A percentile compares a stretch with the other conserved stretches of the same genome.
phyloP scores from a whole-genome alignment of 2,113 vertebrate genomes.

The Corythoichthys haematopterus region DNA sequence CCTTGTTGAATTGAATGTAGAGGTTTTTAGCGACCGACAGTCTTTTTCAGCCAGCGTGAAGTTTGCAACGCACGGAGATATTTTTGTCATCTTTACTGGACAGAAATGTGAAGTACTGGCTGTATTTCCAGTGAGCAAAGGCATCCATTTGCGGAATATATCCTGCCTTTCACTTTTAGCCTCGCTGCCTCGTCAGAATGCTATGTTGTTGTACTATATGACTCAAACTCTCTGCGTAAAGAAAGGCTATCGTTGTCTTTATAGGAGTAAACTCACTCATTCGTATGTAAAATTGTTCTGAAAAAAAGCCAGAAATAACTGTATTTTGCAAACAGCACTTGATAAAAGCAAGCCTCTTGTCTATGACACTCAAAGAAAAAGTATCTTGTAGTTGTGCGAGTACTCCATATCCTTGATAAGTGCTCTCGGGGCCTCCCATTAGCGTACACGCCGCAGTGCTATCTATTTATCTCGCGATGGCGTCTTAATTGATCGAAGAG shows the following conservation, averaged over 20 bases:
- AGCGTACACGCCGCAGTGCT: conserved; percentile 10
- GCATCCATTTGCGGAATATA: too few species aligned
- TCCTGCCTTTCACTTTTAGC: too few species aligned
- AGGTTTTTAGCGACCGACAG: too few species aligned
- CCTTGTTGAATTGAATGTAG: too few species aligned
- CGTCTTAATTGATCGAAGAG: conserved; percentile 9
- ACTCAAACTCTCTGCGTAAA: too few species aligned
- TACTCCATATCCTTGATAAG: conserved; percentile 13
- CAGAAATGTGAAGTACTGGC: too few species aligned
- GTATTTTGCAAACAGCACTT: background rate
- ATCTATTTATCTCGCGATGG: conserved; percentile 12
- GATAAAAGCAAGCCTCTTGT: conserved; percentile 7
- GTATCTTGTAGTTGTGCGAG: conserved; percentile 17
- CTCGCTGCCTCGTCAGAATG: too few species aligned
- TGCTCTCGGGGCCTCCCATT: conserved; percentile 25
- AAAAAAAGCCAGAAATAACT: background rate
- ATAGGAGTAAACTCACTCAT: background rate
- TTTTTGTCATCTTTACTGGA: too few species aligned
- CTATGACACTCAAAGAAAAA: conserved; percentile 15
- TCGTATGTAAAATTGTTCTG: background rate
- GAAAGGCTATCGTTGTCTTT: conserved; percentile 5
- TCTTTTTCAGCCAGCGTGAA: too few species aligned
- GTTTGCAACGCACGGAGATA: too few species aligned
- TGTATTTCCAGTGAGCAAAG: too few species aligned
- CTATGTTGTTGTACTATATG: too few species aligned